These are phyloP conservation scores for Meloidogyne exigua DNA, from an alignment of 1,140 invertebrate genomes.

Conservation along the genomic window DNA sequence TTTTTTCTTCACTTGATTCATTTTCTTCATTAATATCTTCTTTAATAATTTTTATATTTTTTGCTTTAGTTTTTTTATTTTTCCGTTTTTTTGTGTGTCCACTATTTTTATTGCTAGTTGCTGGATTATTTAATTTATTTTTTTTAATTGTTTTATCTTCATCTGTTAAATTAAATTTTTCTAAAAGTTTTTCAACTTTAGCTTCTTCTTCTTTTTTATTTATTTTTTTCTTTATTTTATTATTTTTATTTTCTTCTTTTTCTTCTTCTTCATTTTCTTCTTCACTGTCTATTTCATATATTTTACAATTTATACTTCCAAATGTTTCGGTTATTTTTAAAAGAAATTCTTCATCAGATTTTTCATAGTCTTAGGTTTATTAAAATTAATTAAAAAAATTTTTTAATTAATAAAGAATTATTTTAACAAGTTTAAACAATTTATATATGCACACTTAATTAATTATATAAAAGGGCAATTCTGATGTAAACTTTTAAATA, in stretches of 20 bases:
- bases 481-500: no score
- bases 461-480: no score
- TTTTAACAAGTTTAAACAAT: no score
- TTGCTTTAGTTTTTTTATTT: neutral
- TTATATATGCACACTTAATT: no score
- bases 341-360: neutral
- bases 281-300: neutral
- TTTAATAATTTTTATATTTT: slow-evolving; percentile 1
- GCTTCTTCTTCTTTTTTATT: neutral
- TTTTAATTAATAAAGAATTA: no score
- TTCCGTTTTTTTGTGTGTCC: neutral
- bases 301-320: neutral
- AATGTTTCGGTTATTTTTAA: neutral
- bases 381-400: no score
- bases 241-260: neutral
- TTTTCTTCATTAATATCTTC: neutral
- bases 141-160: neutral
- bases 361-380: neutral
- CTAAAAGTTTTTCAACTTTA: neutral
- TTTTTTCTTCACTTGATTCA: neutral
- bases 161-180: slow-evolving; percentile 3
- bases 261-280: neutral
- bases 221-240: no score
- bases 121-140: neutral
- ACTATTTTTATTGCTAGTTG: neutral